phyloP scores from a whole-genome alignment of 2,797 vertebrate genomes.

The Sebastes goodei region DNA sequence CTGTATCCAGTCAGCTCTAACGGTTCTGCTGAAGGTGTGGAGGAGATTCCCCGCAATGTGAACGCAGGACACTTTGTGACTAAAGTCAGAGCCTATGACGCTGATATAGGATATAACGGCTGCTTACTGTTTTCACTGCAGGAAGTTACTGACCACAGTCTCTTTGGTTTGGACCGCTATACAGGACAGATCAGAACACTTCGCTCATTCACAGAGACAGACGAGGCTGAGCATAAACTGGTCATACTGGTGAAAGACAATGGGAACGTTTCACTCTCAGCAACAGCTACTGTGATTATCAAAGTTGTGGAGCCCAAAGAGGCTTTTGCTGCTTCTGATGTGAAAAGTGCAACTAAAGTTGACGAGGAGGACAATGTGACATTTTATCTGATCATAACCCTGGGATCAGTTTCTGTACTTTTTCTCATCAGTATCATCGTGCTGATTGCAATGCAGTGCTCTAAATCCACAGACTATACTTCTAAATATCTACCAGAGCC shows the following conservation, averaged over 20 bases:
- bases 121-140: slow-evolving; percentile 73
- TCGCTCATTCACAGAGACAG: slow-evolving; percentile 68
- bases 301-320: slow-evolving; percentile 68
- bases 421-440: slow-evolving; percentile 67
- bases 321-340: slow-evolving; percentile 79
- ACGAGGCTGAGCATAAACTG: slow-evolving; percentile 51
- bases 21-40: slow-evolving; percentile 68
- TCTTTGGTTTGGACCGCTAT: slow-evolving; percentile 71
- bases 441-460: slow-evolving; percentile 67
- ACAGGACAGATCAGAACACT: slow-evolving; percentile 56
- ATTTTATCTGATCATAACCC: slow-evolving; percentile 65
- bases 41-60: slow-evolving; percentile 59
- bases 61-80: slow-evolving; percentile 70
- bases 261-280: slow-evolving; percentile 65
- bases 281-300: slow-evolving; percentile 59
- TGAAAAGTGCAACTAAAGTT: slow-evolving; percentile 80
- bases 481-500: slow-evolving; percentile 60
- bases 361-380: slow-evolving; percentile 44
- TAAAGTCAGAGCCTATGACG: slow-evolving; percentile 75
- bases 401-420: slow-evolving; percentile 64
- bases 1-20: slow-evolving; percentile 74
- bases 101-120: slow-evolving; percentile 74
- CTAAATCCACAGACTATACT: slow-evolving; percentile 58
- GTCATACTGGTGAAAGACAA: slow-evolving; percentile 68
- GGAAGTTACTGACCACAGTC: slow-evolving; percentile 70